A percentile compares a stretch with the other conserved stretches of the same genome.
phyloP scores from a whole-genome alignment of 1,140 invertebrate species.

The Acromyrmex charruanus region DNA sequence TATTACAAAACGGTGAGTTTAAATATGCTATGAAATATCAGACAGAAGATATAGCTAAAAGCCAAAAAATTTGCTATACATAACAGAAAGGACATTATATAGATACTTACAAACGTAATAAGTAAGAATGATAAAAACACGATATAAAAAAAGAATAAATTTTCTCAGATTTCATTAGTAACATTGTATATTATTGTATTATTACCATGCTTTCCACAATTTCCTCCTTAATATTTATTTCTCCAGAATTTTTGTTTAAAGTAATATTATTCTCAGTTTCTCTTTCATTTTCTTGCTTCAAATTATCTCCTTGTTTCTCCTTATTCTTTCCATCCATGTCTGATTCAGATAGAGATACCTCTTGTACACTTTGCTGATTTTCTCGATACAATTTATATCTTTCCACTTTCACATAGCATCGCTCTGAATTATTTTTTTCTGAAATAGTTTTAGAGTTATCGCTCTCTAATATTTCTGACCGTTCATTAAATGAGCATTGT shows the following conservation, averaged over 20 bases:
- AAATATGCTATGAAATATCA: not conserved
- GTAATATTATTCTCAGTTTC: not conserved
- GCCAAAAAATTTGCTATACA: not conserved
- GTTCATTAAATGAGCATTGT: slow-evolving; percentile 42
- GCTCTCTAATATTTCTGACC: slow-evolving; percentile 12
- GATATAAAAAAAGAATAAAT: not conserved
- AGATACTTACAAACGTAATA: not conserved
- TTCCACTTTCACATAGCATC: slow-evolving; percentile 9
- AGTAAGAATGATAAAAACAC: not conserved
- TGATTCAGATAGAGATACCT: not conserved
- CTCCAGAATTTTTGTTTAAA: not conserved
- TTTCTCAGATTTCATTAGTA: too few species aligned
- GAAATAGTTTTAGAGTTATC: not conserved
- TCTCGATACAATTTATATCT: not conserved
- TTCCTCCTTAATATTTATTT: slow-evolving; percentile 22
- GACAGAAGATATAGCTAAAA: not conserved
- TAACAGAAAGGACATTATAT: not conserved
- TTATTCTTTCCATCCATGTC: not conserved
- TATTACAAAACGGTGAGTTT: not conserved
- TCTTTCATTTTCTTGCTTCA: slow-evolving; percentile 15
- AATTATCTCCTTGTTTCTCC: slow-evolving; percentile 19
- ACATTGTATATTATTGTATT: too few species aligned
- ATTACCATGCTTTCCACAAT: not conserved
- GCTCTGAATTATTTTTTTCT: slow-evolving; percentile 49
- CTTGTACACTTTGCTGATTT: slow-evolving; percentile 19